These are phyloP conservation scores for Drosophila varians DNA, from an alignment of 1,140 invertebrate species.

Conservation along the genomic window DNA sequence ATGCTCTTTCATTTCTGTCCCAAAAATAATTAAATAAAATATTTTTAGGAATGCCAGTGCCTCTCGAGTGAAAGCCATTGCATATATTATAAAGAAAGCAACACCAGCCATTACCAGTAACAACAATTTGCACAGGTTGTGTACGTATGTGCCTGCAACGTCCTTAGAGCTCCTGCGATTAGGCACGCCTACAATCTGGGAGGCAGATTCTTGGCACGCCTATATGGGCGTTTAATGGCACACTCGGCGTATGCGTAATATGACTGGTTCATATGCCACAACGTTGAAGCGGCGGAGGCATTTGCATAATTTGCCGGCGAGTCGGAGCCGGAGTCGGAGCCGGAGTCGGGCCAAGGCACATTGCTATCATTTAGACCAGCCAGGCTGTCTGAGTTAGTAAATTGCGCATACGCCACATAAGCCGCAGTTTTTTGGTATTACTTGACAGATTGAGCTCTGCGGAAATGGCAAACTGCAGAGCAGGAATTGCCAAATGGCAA, in stretches of 20 bases:
- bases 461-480: slow-evolving; percentile 6
- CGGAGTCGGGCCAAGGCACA: slow-evolving; percentile 45
- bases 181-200: slow-evolving; percentile 47
- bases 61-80: not conserved
- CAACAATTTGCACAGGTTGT: slow-evolving; percentile 23
- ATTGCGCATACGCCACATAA: slow-evolving; percentile 73
- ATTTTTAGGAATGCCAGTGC: not conserved
- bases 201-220: slow-evolving; percentile 1
- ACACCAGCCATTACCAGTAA: not conserved
- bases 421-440: slow-evolving; percentile 41
- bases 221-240: slow-evolving; percentile 64
- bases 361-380: slow-evolving; percentile 69
- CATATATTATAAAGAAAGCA: not conserved
- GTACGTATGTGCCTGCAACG: slow-evolving; percentile 13
- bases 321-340: too few species aligned
- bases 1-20: not conserved
- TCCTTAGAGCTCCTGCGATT: slow-evolving; percentile 61
- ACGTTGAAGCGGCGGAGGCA: slow-evolving; percentile 18
- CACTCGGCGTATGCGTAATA: slow-evolving; percentile 76
- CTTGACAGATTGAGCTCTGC: slow-evolving; percentile 32
- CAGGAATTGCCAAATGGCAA: slow-evolving; percentile 23
- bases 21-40: not conserved
- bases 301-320: slow-evolving; percentile 73
- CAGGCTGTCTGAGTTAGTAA: slow-evolving; percentile 72
- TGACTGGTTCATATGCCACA: slow-evolving; percentile 67